Evolutionary conservation across 2,888 invertebrate species (phyloP), one percentile per base, ranked within the genome.

Genomic region (Dioctria rufipes): DNA sequence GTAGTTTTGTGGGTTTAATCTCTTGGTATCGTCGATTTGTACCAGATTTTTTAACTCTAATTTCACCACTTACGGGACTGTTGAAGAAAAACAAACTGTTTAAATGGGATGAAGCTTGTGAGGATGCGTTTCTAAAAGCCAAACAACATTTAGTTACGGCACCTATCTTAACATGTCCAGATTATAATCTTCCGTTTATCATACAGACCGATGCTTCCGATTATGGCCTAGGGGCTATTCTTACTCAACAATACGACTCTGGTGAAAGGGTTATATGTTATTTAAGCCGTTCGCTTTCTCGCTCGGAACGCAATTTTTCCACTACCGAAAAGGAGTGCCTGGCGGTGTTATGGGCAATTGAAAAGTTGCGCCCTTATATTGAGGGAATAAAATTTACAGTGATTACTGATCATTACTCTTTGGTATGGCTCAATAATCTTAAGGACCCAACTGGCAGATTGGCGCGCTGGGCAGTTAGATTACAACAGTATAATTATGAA

Each of bases 291-390:
- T 66, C 43, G 2, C 42, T 79, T 4, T 67, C 58, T 39, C 49
- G 49, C 2, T 8, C 49, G 0, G 65, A 65, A 13, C 37, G 13
- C 5, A 65, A 65, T 8, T 65, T n/a, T 37, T 82, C 80, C 1
- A 79, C 82, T 1, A 82, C 82, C 2, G 81, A 83, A 13, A 79
- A 83, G 40, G 83, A 83, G 37, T 82, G 83, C 9, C 69, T 82
- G 0, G 83, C 83, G 0, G 80, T 81, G 3, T 13, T 82, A 0
- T 83, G 80, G 81, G 83, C 80, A 1, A 80, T 83, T 6, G 39
- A 82, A 3, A 83, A 83, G 25, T 42, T 83, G 61, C 11, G 82
- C 11, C 60, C 69, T 0, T 83, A 83, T 60, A 51, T 82, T 4
- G 81, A 82, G 43, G 82, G 73, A 6, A 75, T 71, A 8, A 66